These are phyloP conservation scores for Drosophila bocki DNA, from an alignment of 1,140 invertebrate genomes.

Conservation along the genomic window DNA sequence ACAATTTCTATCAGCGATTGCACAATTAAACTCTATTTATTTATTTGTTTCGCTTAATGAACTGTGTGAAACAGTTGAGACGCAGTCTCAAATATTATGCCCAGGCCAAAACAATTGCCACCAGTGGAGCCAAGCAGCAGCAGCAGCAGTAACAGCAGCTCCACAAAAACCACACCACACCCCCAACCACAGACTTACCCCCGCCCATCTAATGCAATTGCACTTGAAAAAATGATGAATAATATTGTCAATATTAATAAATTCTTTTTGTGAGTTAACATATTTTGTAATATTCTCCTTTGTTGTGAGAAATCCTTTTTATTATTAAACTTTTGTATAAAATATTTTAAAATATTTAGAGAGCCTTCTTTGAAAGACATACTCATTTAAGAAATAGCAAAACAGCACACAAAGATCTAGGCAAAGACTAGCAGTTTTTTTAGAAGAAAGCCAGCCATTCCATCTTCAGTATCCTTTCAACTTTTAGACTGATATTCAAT, in stretches of 20 bases:
- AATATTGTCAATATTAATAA: not conserved
- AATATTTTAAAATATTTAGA: not conserved
- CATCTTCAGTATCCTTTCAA: not conserved
- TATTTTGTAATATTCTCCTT: too few species aligned
- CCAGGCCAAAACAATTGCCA: conserved; percentile 52
- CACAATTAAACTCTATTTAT: conserved; percentile 79
- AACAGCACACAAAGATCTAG: too few species aligned
- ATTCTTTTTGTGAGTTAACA: too few species aligned
- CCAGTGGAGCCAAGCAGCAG: not conserved
- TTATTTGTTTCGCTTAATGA: conserved; percentile 77
- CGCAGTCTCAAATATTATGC: conserved; percentile 37
- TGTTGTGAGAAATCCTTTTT: too few species aligned
- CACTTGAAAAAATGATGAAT: conserved; percentile 10
- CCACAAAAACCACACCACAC: conserved; percentile 18
- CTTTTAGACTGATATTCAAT: not conserved
- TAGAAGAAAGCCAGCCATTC: not conserved
- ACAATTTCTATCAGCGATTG: conserved; percentile 73
- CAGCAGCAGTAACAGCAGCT: not conserved
- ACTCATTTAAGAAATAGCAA: too few species aligned
- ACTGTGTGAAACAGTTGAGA: conserved; percentile 72
- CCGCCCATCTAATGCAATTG: conserved; percentile 29
- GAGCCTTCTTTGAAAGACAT: too few species aligned
- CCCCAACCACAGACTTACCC: conserved; percentile 22
- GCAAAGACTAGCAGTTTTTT: too few species aligned
- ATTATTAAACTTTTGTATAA: too few species aligned